Evolutionary conservation across 2,797 vertebrate genomes (phyloP), one percentile per base, ranked within the genome.

Genomic region (Denticeps clupeoides): DNA sequence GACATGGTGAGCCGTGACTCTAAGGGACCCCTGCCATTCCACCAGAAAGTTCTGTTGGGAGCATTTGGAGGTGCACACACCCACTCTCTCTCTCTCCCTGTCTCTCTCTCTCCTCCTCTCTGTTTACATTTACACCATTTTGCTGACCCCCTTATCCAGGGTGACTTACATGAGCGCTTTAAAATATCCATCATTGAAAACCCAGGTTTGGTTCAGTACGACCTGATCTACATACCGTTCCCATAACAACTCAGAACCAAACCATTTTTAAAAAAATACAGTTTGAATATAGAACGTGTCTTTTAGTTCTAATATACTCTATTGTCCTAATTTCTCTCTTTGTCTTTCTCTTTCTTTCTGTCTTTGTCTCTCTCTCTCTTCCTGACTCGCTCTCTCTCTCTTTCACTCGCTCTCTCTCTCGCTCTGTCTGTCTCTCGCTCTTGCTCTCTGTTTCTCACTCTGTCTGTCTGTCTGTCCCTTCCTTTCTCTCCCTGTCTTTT

Each of bases 21-120:
- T 47, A 63, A 88, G 53, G 87, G 82, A 1, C 89, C 94, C 1
- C 83, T 87, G 58, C 94, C 92, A 1, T 98, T 98, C 79, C 89
- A 94, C 71, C 82, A 89, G 81, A 96, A 98, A 67, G 91, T 94
- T 64, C 48, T 95, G 58, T 70, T 97, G 64, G 93, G 80, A 8
- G 87, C 90, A 2, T 61, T 83, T 29, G 92, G 89, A 65, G 93
- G 93, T 96, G 53, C 18, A 33, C 2, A 32, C 43, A 45, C 57
- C 45, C 41, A 41, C 24, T 41, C 23, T 5, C 13, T 8, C 15
- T 6, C 13, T 49, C 16, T n/a, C n/a, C n/a, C n/a, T n/a, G n/a
- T n/a, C n/a, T n/a, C n/a, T n/a, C n/a, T n/a, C n/a, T n/a, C n/a
- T 5, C 19, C 11, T 23, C 3, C 12, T 3, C 26, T 2, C 12